phyloP scores from a whole-genome alignment of 30 jellyfish, hydroid and myxozoan genomes.

The Turritopsis dohrnii region DNA sequence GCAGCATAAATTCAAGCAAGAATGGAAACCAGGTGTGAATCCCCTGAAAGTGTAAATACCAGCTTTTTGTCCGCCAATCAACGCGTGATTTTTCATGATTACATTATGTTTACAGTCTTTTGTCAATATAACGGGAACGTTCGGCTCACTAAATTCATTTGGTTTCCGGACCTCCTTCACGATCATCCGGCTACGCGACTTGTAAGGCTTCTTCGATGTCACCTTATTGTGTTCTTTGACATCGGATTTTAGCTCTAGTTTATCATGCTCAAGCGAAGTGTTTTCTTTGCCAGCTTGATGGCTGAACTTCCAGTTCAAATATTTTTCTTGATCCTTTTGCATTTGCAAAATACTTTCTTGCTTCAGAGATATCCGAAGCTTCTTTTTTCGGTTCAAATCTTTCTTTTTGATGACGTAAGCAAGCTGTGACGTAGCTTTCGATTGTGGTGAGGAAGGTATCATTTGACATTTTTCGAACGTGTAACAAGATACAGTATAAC shows the following conservation, averaged over 20 bases:
- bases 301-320: neutral
- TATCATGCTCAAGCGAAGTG: neutral
- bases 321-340: slow-evolving; percentile 4
- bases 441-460: slow-evolving; percentile 57
- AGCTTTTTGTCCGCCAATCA: slow-evolving; percentile 95
- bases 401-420: slow-evolving; percentile 85
- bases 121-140: slow-evolving; percentile 71
- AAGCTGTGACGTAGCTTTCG: slow-evolving; percentile 58
- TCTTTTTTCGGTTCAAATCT: slow-evolving; percentile 47
- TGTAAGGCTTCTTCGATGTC: neutral
- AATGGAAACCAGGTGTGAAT: slow-evolving; percentile 75
- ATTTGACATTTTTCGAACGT: slow-evolving; percentile 88
- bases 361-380: slow-evolving; percentile 41
- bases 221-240: neutral
- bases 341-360: slow-evolving; percentile 62
- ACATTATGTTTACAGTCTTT: slow-evolving; percentile 63
- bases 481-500: slow-evolving; percentile 92
- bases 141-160: slow-evolving; percentile 57
- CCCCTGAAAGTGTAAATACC: slow-evolving; percentile 93
- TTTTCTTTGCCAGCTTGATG: slow-evolving; percentile 1
- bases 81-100: slow-evolving; percentile 50
- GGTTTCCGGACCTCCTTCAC: neutral
- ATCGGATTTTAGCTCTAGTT: neutral
- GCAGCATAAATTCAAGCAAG: slow-evolving; percentile 86
- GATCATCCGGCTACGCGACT: neutral